Evolutionary conservation across 2,888 invertebrate species (phyloP), one percentile per base, ranked within the genome.

Genomic region (Herminia tarsipennalis): DNA sequence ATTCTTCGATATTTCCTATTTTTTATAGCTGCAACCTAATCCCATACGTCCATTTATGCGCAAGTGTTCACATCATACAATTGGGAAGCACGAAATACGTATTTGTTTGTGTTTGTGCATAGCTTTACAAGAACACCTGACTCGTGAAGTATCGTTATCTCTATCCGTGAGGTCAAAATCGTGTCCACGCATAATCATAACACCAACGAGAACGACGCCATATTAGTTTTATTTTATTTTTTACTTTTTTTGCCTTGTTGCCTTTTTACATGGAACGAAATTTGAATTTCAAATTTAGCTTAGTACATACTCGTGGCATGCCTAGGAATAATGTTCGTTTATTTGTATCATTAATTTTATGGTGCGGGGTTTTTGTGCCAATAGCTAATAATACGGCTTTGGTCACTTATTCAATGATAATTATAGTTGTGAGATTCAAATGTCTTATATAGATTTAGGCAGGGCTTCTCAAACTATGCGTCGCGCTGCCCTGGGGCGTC

Each of bases 151-250:
- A 52, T 42, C 39, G 51, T 49, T 61, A 65, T 58, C 46, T 38
- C 49, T 18, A 41, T 47, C 41, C 40, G 55, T 39, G 48, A 48
- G 42, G 56, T 40, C 46, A 53, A 41, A 55, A 28, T 38, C 68
- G 66, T 70, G 70, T 34, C 40, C 55, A 30, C 57, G 70, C 70
- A 70, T 70, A 70, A 70, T 70, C 50, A 24, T 16, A 49, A 50
- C 40, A 53, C 41, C 45, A 55, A 40, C 55, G 27, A 10, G 3
- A 35, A 35, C 6, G 46, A 38, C 22, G 29, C 25, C 32, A 36
- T 56, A 47, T 63, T 44, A 49, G 44, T 21, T 10, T 9, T 2
- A 32, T 27, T 34, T 34, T 38, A 13, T 27, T 43, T 17, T 38
- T 39, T 18, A 32, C 24, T 8, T 32, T 13, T 13, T 32, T 25